Conservation (phyloP, 2,797 vertebrate species). For the Spea hammondii region DNA sequence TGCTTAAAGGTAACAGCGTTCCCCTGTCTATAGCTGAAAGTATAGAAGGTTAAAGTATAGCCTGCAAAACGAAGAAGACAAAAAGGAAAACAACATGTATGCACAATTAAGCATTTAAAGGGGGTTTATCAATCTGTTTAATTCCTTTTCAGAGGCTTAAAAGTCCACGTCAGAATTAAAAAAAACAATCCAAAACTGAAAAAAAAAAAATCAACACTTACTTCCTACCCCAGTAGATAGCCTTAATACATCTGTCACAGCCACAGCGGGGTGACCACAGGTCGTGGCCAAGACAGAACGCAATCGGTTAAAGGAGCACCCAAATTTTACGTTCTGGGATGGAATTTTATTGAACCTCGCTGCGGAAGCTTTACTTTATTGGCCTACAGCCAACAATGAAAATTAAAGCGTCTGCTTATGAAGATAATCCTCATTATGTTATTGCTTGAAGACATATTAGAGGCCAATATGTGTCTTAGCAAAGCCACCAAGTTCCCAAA, state of each 20-base stretch:
- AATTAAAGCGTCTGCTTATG: neutral
- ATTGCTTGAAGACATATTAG: slow-evolving; percentile 3
- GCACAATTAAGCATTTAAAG: neutral
- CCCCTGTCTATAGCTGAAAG: too few species aligned
- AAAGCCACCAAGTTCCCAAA: neutral
- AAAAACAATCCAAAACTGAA: neutral
- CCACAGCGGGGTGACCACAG: neutral
- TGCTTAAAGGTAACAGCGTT: too few species aligned
- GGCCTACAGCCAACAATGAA: neutral
- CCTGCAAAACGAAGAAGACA: neutral
- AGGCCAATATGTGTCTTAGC: neutral
- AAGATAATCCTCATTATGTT: neutral
- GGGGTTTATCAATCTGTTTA: neutral
- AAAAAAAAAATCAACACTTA: neutral
- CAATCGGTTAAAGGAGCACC: neutral
- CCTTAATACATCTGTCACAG: neutral
- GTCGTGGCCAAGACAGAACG: neutral
- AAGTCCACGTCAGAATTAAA: slow-evolving; percentile 18
- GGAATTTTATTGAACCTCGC: neutral
- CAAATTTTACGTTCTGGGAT: neutral
- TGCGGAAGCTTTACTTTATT: neutral
- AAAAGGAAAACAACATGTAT: neutral
- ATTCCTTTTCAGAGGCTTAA: neutral
- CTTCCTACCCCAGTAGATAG: neutral
- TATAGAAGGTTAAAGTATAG: too few species aligned